A percentile compares a stretch with the other conserved stretches of the same genome.
Conservation (phyloP, 2,113 vertebrate genomes). For the Perca fluviatilis region DNA sequence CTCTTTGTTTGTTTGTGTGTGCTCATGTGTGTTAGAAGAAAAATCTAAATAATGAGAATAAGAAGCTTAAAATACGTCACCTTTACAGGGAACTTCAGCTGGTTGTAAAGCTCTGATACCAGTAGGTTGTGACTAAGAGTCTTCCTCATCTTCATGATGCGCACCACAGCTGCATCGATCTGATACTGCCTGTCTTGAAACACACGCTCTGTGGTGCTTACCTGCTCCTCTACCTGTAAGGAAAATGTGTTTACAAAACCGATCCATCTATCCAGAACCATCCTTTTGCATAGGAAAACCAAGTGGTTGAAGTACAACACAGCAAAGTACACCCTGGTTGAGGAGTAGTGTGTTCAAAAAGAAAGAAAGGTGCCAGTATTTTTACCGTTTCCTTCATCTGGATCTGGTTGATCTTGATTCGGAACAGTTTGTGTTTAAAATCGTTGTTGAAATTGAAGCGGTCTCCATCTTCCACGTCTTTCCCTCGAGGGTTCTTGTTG, state of each 20-base stretch:
- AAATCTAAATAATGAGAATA: neutral
- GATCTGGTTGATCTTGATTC: constrained; percentile 99
- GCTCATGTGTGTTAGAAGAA: neutral
- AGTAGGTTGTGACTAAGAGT: constrained; percentile 93
- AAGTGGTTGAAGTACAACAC: neutral
- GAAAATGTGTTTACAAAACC: neutral
- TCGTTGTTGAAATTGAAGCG: constrained; percentile 98
- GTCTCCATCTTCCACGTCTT: constrained; percentile 98
- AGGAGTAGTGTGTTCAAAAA: neutral
- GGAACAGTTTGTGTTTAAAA: constrained; percentile 98
- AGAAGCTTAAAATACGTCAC: constrained; percentile 66
- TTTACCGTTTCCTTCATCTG: constrained; percentile 99
- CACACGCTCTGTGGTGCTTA: constrained; percentile 94
- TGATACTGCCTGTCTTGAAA: constrained; percentile 96
- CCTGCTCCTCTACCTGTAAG: constrained; percentile 92
- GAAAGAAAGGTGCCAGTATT: neutral
- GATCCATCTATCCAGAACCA: neutral
- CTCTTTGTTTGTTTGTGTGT: neutral
- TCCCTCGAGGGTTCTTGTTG: constrained; percentile 95
- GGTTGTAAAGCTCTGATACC: constrained; percentile 94
- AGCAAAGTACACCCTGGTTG: neutral
- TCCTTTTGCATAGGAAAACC: neutral
- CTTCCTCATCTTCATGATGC: constrained; percentile 98
- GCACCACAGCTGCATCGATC: constrained; percentile 94
- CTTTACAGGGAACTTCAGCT: constrained; percentile 97